Conservation (phyloP, 1,140 invertebrate genomes). For the Conus ventricosus region DNA sequence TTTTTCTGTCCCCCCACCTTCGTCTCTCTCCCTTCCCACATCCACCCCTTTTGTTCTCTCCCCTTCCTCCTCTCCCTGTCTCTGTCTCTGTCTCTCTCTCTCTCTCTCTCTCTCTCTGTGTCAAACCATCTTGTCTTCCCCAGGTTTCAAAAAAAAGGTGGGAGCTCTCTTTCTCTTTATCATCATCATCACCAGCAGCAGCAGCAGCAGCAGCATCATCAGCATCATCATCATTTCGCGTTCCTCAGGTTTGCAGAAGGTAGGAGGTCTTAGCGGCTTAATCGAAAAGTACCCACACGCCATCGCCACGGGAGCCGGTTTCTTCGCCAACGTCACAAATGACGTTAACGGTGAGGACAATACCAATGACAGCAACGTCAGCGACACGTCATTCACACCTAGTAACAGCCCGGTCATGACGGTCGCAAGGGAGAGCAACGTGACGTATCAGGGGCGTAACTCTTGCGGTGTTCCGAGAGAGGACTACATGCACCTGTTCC, state of each 20-base stretch:
- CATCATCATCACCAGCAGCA: too few relatives aligned
- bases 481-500: constrained; percentile 77
- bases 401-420: too few relatives aligned
- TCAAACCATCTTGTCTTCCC: not conserved
- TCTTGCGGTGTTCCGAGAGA: constrained; percentile 67
- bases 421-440: too few relatives aligned
- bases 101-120: constrained; percentile 23
- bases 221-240: too few relatives aligned
- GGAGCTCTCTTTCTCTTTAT: too few relatives aligned
- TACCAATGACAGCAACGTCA: not conserved
- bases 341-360: not conserved
- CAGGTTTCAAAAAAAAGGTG: constrained; percentile 7
- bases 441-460: not conserved
- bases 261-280: constrained; percentile 76
- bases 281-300: constrained; percentile 74
- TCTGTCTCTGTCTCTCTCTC: not conserved
- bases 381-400: not conserved
- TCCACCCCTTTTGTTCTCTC: too few relatives aligned
- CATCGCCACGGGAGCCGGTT: constrained; percentile 65
- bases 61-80: not conserved
- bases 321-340: not conserved
- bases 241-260: constrained; percentile 67
- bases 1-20: not conserved
- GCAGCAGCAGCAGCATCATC: too few relatives aligned
- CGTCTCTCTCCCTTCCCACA: too few relatives aligned